phyloP scores from a whole-genome alignment of 2,888 invertebrate species.

The Spialia ferax region DNA sequence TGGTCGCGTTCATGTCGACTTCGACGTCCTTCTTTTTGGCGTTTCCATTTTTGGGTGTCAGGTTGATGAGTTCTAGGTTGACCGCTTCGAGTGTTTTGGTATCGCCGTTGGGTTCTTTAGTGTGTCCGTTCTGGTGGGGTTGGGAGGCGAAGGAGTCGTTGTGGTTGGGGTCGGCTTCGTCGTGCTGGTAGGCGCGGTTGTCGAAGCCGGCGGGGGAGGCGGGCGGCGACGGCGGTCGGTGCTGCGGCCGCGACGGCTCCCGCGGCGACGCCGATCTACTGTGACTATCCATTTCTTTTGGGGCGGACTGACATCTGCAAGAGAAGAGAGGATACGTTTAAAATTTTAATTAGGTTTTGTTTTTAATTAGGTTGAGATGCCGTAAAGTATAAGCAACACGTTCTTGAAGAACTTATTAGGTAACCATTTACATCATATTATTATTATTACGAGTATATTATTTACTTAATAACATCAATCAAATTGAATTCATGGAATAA shows the following conservation, averaged over 20 bases:
- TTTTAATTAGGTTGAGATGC: not conserved
- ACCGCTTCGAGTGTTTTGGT: conserved; percentile 89
- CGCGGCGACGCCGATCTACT: conserved; percentile 82
- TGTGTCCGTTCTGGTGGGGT: conserved; percentile 73
- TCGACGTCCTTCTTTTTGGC: conserved; percentile 89
- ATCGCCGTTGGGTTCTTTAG: conserved; percentile 74
- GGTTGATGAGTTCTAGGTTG: conserved; percentile 92
- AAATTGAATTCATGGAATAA: too few species aligned
- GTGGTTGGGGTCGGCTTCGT: conserved; percentile 77
- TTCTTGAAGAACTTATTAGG: too few species aligned
- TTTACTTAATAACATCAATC: too few species aligned
- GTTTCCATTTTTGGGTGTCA: conserved; percentile 87
- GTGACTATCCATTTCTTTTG: conserved; percentile 82
- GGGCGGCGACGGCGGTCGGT: conserved; percentile 77
- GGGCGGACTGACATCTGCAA: conserved; percentile 83
- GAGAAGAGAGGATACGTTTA: conserved; percentile 16
- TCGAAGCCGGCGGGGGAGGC: conserved; percentile 72
- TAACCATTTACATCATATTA: too few species aligned
- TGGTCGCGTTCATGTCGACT: conserved; percentile 88
- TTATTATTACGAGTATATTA: too few species aligned
- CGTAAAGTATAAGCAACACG: too few species aligned
- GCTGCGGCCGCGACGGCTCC: conserved; percentile 81
- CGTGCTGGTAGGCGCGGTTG: conserved; percentile 78
- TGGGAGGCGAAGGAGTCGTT: conserved; percentile 82
- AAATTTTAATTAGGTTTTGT: too few species aligned